phyloP scores from a whole-genome alignment of 2,113 vertebrate genomes.

The Azemiops feae region DNA sequence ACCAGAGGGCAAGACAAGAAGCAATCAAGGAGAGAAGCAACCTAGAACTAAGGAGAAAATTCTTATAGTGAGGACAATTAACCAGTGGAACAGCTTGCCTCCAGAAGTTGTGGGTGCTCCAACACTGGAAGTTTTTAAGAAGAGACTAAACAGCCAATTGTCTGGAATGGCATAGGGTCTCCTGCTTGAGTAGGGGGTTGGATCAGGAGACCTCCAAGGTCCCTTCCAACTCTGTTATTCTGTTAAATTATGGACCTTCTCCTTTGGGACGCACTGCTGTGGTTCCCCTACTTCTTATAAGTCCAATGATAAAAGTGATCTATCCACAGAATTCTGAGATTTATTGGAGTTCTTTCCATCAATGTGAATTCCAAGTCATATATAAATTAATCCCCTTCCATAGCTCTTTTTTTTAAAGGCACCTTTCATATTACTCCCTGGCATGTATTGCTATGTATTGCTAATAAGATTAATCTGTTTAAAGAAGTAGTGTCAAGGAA shows the following conservation, averaged over 20 bases:
- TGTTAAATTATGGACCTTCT: background rate
- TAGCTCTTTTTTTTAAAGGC: background rate
- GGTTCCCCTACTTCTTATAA: background rate
- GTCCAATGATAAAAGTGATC: background rate
- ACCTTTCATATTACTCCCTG: conserved; percentile 13
- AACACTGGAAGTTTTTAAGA: background rate
- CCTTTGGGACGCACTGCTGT: background rate
- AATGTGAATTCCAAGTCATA: conserved; percentile 26
- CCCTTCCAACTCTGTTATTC: background rate
- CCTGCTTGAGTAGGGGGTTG: background rate
- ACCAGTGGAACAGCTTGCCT: background rate
- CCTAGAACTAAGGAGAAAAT: background rate
- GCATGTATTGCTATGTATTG: conserved; percentile 9
- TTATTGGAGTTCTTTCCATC: conserved; percentile 30
- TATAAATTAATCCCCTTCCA: background rate
- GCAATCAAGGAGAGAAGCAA: background rate
- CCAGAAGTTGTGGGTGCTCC: background rate
- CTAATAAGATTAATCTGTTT: conserved; percentile 19
- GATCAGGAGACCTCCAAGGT: background rate
- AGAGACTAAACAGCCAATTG: background rate
- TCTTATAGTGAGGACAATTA: background rate
- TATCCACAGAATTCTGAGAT: background rate
- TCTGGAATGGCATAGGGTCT: background rate
- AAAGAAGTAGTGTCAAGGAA: conserved; percentile 2
- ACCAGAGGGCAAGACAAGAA: background rate